A percentile compares a stretch with the other conserved stretches of the same genome.
These are phyloP conservation scores for Anhinga rufa DNA, from an alignment of 2,113 vertebrate species.

Conservation along the genomic window DNA sequence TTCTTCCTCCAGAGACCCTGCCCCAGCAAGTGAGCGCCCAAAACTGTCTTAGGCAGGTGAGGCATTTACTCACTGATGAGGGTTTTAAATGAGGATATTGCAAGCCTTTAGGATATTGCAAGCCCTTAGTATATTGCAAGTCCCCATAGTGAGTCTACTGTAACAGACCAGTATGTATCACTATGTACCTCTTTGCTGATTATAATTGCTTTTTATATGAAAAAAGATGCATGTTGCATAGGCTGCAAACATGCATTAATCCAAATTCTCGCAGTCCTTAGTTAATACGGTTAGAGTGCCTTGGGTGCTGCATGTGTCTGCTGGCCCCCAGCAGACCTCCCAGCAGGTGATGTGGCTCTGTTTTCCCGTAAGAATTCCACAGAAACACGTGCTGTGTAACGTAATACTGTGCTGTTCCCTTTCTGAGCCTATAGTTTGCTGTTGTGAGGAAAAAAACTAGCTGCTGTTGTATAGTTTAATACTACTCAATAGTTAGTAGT, in stretches of 20 bases:
- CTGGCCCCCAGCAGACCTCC: background rate
- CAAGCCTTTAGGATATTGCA: background rate
- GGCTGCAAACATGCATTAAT: background rate
- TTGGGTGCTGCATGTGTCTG: background rate
- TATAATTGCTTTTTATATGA: background rate
- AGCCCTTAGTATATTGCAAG: no score
- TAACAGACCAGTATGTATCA: background rate
- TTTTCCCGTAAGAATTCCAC: constrained; percentile 1
- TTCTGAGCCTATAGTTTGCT: background rate
- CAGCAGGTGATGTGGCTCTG: constrained; percentile 18
- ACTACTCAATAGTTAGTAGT: background rate
- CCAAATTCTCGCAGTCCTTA: background rate
- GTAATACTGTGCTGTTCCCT: background rate
- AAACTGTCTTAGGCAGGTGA: background rate
- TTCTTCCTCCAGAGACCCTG: background rate
- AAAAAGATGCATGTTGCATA: background rate
- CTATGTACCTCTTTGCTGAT: background rate
- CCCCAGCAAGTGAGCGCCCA: background rate
- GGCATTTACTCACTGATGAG: background rate
- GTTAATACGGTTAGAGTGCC: background rate
- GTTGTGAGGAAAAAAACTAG: background rate
- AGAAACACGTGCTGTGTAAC: constrained; percentile 17
- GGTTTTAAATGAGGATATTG: background rate
- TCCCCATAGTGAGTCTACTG: background rate
- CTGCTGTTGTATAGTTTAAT: background rate